Evolutionary conservation across 2,888 invertebrate species (phyloP).

Genomic region (Hypena proboscidalis): DNA sequence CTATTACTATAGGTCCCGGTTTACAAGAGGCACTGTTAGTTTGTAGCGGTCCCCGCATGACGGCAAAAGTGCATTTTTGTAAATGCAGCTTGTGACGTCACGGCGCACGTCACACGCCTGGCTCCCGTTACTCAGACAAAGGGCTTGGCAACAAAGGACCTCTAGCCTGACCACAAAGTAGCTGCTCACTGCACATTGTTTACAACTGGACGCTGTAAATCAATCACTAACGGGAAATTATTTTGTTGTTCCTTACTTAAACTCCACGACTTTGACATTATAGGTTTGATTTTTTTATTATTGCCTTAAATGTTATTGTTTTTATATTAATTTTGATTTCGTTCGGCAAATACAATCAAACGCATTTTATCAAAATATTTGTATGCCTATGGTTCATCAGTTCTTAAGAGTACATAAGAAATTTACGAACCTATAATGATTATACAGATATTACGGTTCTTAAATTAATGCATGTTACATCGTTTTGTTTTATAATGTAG

Average conservation of each 20-base stretch:
- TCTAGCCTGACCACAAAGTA: slow-evolving; percentile 72
- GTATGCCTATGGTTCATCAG: no score
- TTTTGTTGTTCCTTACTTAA: slow-evolving; percentile 30
- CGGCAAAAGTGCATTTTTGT: slow-evolving; percentile 80
- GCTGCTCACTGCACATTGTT: slow-evolving; percentile 68
- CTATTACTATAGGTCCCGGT: slow-evolving; percentile 74
- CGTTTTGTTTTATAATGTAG: not conserved
- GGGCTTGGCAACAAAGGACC: slow-evolving; percentile 64
- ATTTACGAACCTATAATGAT: no score
- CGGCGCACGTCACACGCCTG: slow-evolving; percentile 59
- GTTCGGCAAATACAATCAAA: no score
- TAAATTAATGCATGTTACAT: not conserved
- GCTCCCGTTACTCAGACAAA: slow-evolving; percentile 74
- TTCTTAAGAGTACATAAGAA: no score
- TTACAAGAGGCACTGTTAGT: slow-evolving; percentile 81
- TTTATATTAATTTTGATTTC: not conserved
- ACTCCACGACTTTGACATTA: slow-evolving; percentile 21
- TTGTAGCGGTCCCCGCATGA: slow-evolving; percentile 65
- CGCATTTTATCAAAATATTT: no score
- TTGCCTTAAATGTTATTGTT: not conserved
- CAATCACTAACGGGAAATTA: slow-evolving; percentile 50
- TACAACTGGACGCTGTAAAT: slow-evolving; percentile 56
- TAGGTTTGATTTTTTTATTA: no score
- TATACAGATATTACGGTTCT: no score
- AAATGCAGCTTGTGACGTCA: slow-evolving; percentile 76